Evolutionary conservation across 2,113 vertebrate species (phyloP).

Genomic region (Sceloporus undulatus): DNA sequence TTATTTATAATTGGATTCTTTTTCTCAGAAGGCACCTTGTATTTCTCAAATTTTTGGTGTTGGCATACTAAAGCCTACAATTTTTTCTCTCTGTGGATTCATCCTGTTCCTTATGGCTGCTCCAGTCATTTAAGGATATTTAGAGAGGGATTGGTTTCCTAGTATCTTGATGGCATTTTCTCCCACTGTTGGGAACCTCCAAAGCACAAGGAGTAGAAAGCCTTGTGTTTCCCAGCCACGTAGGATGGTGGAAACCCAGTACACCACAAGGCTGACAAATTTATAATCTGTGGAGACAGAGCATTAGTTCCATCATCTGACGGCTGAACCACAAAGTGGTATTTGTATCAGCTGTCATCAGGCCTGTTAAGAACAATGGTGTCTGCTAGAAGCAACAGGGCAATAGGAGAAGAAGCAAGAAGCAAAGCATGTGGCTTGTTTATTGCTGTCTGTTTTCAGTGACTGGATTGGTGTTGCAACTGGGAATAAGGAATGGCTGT

Average conservation of each 20-base stretch:
- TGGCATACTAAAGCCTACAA: too few species aligned
- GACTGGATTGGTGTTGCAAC: background rate
- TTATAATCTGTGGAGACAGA: slow-evolving; percentile 58
- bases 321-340: slow-evolving; percentile 55
- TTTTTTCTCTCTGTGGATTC: background rate
- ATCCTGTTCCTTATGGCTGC: slow-evolving; percentile 15
- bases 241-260: slow-evolving; percentile 31
- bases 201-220: slow-evolving; percentile 34
- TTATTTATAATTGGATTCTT: background rate
- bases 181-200: slow-evolving; percentile 21
- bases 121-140: slow-evolving; percentile 3
- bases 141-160: slow-evolving; percentile 32
- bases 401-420: background rate
- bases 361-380: slow-evolving; percentile 35
- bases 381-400: slow-evolving; percentile 25
- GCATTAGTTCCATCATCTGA: slow-evolving; percentile 55
- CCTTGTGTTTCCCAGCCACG: slow-evolving; percentile 30
- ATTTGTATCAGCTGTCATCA: slow-evolving; percentile 57
- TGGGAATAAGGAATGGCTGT: background rate
- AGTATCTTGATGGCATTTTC: slow-evolving; percentile 38
- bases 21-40: background rate
- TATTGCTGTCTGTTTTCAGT: background rate
- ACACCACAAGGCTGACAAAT: slow-evolving; percentile 43
- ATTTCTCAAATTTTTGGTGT: too few species aligned
- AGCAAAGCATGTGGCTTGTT: background rate